Conservation (phyloP, 2,113 vertebrate genomes). For the Vidua chalybeata region DNA sequence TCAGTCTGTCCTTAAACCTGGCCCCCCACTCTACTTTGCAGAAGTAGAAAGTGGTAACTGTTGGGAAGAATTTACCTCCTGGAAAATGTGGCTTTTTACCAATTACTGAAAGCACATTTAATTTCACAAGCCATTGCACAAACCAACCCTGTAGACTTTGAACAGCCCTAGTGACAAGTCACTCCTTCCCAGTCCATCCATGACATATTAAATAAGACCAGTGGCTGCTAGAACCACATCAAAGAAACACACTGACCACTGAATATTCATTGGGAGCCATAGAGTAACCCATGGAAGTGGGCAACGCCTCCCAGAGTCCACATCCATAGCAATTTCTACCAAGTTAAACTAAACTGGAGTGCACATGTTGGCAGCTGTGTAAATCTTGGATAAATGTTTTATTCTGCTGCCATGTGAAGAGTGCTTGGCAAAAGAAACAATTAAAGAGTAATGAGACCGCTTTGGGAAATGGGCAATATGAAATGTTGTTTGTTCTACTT, state of each 20-base stretch:
- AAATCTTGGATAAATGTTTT: neutral
- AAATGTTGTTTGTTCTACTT: neutral
- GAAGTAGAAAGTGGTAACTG: neutral
- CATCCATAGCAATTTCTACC: neutral
- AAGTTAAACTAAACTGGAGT: neutral
- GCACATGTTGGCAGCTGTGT: neutral
- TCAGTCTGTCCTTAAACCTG: neutral
- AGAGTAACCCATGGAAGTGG: neutral
- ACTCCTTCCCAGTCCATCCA: neutral
- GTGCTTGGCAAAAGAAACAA: neutral
- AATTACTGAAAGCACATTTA: neutral
- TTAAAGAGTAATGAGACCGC: neutral
- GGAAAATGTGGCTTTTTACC: neutral
- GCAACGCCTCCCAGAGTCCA: neutral
- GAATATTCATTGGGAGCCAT: neutral
- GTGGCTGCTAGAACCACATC: neutral
- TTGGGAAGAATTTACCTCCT: neutral
- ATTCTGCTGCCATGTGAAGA: neutral
- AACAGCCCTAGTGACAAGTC: neutral
- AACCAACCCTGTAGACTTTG: neutral
- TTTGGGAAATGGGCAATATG: neutral
- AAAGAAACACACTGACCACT: neutral
- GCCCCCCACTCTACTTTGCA: neutral
- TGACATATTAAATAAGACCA: neutral
- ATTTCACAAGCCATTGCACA: conserved; percentile 20